Conservation (phyloP, 2,888 invertebrate species). For the Atethmia centrago region DNA sequence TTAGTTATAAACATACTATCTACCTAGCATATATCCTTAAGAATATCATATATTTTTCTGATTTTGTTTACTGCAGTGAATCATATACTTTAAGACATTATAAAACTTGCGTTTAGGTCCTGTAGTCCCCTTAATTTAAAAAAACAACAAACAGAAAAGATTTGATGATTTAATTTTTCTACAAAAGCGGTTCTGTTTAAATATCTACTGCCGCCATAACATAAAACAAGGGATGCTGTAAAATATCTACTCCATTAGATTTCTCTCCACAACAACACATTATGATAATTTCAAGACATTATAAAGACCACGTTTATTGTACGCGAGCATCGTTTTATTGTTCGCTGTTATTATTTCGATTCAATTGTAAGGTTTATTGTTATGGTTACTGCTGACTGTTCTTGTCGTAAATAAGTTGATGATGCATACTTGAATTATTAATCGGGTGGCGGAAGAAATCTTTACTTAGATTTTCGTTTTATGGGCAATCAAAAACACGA, state of each 20-base stretch:
- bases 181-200: neutral
- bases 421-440: constrained; percentile 18
- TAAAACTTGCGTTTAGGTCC: no score
- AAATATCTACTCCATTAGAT: constrained; percentile 16
- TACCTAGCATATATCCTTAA: no score
- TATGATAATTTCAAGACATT: constrained; percentile 28
- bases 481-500: neutral
- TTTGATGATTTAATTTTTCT: neutral
- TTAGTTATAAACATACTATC: no score
- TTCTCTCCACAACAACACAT: constrained; percentile 31
- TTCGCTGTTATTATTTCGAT: constrained; percentile 20
- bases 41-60: no score
- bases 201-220: neutral
- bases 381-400: constrained; percentile 9
- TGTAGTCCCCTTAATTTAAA: no score
- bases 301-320: neutral
- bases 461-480: neutral
- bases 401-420: constrained; percentile 27
- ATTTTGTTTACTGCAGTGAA: no score
- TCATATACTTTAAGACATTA: no score
- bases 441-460: neutral
- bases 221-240: neutral
- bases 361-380: constrained; percentile 8
- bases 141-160: neutral
- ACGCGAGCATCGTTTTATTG: constrained; percentile 32